These are phyloP conservation scores for Myrmecophaga tridactyla DNA, from an alignment of 2,113 vertebrate species.

Conservation along the genomic window DNA sequence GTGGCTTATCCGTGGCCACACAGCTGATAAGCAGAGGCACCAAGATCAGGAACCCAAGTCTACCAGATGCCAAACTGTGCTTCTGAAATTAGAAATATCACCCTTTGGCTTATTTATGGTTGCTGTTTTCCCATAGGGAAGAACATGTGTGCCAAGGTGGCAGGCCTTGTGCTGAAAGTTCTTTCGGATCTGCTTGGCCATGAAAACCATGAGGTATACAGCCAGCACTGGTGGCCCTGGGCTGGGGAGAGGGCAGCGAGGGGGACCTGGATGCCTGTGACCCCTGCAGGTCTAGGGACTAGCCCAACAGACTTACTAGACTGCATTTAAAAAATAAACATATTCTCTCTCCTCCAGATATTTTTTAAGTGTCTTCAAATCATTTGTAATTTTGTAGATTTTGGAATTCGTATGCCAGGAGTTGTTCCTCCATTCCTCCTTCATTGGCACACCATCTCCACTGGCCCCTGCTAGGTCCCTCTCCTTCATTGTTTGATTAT, in stretches of 20 bases:
- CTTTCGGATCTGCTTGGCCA: constrained; percentile 95
- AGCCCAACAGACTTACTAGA: accelerated
- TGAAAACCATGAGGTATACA: constrained; percentile 93
- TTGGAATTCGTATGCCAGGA: neutral
- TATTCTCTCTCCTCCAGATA: too few species aligned
- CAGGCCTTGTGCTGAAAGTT: constrained; percentile 90
- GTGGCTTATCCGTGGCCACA: neutral
- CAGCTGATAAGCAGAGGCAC: neutral
- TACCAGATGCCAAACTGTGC: neutral
- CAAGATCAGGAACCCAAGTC: neutral
- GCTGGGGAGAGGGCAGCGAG: neutral
- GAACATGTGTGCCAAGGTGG: constrained; percentile 89
- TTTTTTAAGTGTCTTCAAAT: neutral
- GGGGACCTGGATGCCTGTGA: neutral
- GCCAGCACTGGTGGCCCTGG: neutral
- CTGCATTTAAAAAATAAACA: neutral
- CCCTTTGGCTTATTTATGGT: neutral
- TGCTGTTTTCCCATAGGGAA: constrained; percentile 86
- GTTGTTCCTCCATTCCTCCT: accelerated
- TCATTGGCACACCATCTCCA: accelerated
- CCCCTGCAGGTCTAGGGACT: neutral
- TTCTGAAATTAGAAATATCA: neutral
- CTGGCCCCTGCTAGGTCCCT: neutral
- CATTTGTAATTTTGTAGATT: neutral
- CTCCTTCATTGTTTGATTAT: accelerated